A percentile compares a stretch with the other conserved stretches of the same genome.
Evolutionary conservation across 2,888 invertebrate species (phyloP).

Genomic region (Ferdinandea cuprea): DNA sequence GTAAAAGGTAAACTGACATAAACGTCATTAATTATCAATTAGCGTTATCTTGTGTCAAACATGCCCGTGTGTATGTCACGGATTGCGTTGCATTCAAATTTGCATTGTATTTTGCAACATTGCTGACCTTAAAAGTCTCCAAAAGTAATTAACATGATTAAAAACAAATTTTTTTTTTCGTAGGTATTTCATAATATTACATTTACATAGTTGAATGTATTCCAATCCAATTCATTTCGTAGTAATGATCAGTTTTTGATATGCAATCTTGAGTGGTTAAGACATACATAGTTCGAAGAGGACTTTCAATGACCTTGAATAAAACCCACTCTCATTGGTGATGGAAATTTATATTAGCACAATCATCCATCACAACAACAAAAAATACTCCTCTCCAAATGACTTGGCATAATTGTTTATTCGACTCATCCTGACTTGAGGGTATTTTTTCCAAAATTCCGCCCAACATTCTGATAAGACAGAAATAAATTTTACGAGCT

Average conservation of each 20-base stretch:
- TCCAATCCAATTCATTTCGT: constrained; percentile 24
- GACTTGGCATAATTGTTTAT: too few species aligned
- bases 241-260: constrained; percentile 33
- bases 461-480: too few species aligned
- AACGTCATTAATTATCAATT: constrained; percentile 33
- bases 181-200: constrained; percentile 26
- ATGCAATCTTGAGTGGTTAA: constrained; percentile 20
- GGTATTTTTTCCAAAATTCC: too few species aligned
- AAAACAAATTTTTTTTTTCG: constrained; percentile 21
- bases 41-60: constrained; percentile 25
- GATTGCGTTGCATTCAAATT: constrained; percentile 51
- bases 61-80: constrained; percentile 21
- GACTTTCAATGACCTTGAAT: constrained; percentile 47
- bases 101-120: constrained; percentile 50
- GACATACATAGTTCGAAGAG: constrained; percentile 2
- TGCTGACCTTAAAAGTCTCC: constrained; percentile 52
- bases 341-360: neutral
- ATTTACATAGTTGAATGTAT: constrained; percentile 6
- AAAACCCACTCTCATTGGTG: neutral
- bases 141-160: constrained; percentile 47
- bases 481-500: too few species aligned
- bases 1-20: neutral
- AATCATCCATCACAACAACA: neutral
- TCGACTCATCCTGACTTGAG: too few species aligned
- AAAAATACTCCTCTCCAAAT: too few species aligned